phyloP scores from a whole-genome alignment of 2,113 vertebrate species.

The Grammomys dolichurus region DNA sequence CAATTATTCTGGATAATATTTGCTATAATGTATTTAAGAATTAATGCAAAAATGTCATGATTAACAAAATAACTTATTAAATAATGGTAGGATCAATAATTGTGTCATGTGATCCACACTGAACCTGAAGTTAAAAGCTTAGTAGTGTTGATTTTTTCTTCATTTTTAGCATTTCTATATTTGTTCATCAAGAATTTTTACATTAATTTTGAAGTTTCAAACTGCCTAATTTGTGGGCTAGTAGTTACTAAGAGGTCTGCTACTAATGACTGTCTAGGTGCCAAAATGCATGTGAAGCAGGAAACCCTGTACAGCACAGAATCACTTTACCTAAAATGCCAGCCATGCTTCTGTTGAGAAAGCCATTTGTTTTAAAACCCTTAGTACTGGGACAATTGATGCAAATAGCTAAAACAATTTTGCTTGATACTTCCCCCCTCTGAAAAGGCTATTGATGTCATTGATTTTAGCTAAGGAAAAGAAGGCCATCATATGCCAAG shows the following conservation, averaged over 20 bases:
- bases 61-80: conserved; percentile 57
- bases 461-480: conserved; percentile 19
- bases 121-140: conserved; percentile 17
- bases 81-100: conserved; percentile 8
- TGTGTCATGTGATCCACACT: background rate
- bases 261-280: background rate
- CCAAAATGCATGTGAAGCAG: background rate
- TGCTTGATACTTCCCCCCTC: background rate
- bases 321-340: background rate
- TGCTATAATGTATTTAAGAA: background rate
- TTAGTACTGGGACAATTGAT: background rate
- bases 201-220: conserved; percentile 46
- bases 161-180: conserved; percentile 47
- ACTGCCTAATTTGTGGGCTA: background rate
- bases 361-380: background rate
- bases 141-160: background rate
- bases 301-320: background rate
- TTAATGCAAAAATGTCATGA: conserved; percentile 21
- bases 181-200: background rate
- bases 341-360: conserved; percentile 8
- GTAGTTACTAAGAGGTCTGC: background rate
- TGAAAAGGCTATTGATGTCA: conserved; percentile 21
- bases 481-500: background rate
- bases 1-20: background rate
- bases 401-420: background rate